A percentile compares a stretch with the other conserved stretches of the same genome.
Evolutionary conservation across 2,113 vertebrate genomes (phyloP).

Genomic region (Daphoenositta chrysoptera): DNA sequence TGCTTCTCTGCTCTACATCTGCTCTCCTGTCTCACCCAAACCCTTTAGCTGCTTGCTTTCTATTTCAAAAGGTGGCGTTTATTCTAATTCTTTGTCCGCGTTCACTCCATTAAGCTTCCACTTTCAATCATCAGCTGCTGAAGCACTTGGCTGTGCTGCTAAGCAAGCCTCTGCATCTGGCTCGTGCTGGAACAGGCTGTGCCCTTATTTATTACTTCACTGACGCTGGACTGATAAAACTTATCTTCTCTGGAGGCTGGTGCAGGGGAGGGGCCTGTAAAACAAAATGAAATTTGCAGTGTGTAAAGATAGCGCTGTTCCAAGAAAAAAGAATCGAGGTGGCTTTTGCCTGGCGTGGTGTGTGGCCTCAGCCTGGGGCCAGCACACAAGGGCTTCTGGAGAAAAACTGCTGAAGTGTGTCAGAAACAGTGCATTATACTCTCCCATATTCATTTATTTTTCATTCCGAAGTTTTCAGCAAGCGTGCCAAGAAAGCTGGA

Average conservation of each 20-base stretch:
- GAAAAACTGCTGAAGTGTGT: neutral
- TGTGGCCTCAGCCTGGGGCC: neutral
- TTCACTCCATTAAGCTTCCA: conserved; percentile 50
- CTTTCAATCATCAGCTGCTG: conserved; percentile 45
- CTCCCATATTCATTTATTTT: neutral
- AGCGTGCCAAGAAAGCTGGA: neutral
- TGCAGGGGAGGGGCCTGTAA: neutral
- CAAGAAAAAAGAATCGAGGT: neutral
- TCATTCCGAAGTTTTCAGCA: neutral
- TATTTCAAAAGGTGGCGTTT: conserved; percentile 33
- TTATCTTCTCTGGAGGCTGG: neutral
- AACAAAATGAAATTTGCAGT: neutral
- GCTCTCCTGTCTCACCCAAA: neutral
- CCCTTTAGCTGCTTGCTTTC: neutral
- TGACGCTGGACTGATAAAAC: conserved; percentile 20
- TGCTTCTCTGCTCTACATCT: neutral
- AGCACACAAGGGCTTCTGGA: neutral
- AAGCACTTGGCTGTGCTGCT: conserved; percentile 24
- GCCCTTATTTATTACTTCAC: conserved; percentile 18
- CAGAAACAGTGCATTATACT: neutral
- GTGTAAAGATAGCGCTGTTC: neutral
- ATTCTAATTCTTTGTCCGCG: conserved; percentile 48
- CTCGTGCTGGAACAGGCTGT: neutral
- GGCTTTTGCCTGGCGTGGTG: neutral
- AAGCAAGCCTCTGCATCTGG: neutral